Evolutionary conservation across 2,113 vertebrate genomes (phyloP), one percentile per base, ranked within the genome.

Genomic region (Forbesichthys agassizii): DNA sequence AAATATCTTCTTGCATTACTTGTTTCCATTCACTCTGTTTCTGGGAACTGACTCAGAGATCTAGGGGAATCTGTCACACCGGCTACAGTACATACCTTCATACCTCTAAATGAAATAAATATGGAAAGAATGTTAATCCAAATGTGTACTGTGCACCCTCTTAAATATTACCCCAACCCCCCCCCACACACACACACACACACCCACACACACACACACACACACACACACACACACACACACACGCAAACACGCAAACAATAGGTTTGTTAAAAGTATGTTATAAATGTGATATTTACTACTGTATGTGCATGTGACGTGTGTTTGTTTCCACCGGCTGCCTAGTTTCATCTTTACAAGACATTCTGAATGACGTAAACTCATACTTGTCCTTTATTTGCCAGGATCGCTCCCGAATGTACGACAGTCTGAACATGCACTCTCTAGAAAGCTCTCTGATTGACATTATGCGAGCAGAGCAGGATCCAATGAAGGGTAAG

Each of bases 341-440:
- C 13, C 49, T 5, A 18, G 64, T 66, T 33, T 66, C 11, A 12
- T 16, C 52, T 9, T 57, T 46, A 36, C 49, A 46, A 47, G 6
- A 49, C 53, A 63, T 13, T 80, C 16, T 48, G 11, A 53, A 42
- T 57, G 14, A 33, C 12, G 1, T 61, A 47, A 61, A 47, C 13
- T 9, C 48, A 33, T 53, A 8, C 33, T 5, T 52, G 11, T 49
- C 51, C 11, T 79, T 49, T 73, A 14, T 68, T 61, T 74, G 69
- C 16, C 81, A 93, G 92, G 92, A 93, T 59, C 92, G 92, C 59
- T 73, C 93, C 91, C 93, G 96, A 91, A 96, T 98, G 95, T 97
- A 97, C 83, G 97, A 99, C 93, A 97, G 95, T 84, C 94, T 98
- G 90, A 99, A 98, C 93, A 99, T 99, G 97, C 96, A 97, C 93